Evolutionary conservation across 2,888 invertebrate species (phyloP), one percentile per base, ranked within the genome.

Genomic region (Synergus laeviventris): DNA sequence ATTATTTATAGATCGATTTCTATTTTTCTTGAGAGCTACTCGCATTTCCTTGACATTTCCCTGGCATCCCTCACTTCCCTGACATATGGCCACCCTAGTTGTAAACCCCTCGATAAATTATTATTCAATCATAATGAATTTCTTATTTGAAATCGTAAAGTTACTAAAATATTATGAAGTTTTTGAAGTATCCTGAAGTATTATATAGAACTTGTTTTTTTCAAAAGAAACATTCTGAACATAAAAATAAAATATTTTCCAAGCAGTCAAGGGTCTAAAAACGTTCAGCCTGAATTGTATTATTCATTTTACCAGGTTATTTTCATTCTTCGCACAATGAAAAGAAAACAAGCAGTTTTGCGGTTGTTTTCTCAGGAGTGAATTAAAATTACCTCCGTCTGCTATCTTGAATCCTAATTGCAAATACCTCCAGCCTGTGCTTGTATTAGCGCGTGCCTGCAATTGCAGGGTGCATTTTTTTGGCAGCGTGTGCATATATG

Each of bases 331-430:
- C 18, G 18, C 11, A 18, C 11, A 54, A 54, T 54, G 9, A 1
- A 54, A 54, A 11, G 11, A 54, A 18, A 54, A n/a, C 8, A 54
- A 21, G 9, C 8, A 18, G 18, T n/a, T 56, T 21, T 56, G 54
- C 11, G 54, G 54, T 56, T 56, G 54, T 18, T 56, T 18, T 21
- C 18, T 56, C 54, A 56, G 18, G 54, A 56, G 54, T 56, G 42
- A 42, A 14, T 42, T 42, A 12, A 14, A 42, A 42, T 56, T 56
- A 56, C 54, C 54, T 56, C 54, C 18, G 54, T 56, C 21, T 56
- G 56, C 21, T 56, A 56, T 21, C 12, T 56, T 56, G 21, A 56
- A 56, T 12, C 56, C 56, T 56, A 56, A 56, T 56, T 56, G 56
- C 21, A 56, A 56, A 56, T 21, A 56, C 18, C 56, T 56, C 56